Conservation (phyloP, 2,113 vertebrate genomes). For the Rhabdornis inornatus region DNA sequence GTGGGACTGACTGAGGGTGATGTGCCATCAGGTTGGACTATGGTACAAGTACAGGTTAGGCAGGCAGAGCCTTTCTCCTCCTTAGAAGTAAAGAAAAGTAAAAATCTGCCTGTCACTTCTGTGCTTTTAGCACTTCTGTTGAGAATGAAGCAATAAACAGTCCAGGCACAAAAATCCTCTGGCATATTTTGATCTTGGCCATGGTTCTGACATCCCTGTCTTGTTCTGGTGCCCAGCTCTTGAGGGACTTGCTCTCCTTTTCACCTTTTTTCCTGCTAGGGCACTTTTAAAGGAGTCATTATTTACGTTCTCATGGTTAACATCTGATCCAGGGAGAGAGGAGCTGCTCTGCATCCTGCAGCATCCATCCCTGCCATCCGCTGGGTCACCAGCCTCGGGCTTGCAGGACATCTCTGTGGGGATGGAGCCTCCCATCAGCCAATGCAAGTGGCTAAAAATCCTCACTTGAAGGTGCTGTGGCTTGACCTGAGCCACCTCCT, state of each 20-base stretch:
- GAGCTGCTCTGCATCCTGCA: neutral
- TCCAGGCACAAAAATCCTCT: neutral
- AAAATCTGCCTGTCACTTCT: neutral
- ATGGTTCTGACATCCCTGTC: rapidly evolving
- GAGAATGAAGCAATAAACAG: neutral
- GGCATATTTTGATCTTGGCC: rapidly evolving
- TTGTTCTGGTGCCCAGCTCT: neutral
- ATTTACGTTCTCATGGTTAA: neutral
- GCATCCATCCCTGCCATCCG: rapidly evolving
- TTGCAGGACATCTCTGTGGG: neutral
- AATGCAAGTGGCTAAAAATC: neutral
- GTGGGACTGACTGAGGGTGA: neutral
- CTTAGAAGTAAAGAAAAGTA: neutral
- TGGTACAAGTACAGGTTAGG: neutral
- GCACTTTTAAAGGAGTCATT: neutral
- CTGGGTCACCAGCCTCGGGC: neutral
- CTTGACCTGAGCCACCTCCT: neutral
- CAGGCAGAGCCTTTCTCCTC: neutral
- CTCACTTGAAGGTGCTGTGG: neutral
- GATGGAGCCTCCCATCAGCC: neutral
- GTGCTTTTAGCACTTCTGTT: neutral
- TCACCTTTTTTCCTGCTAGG: neutral
- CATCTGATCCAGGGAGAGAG: neutral
- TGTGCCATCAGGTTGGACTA: rapidly evolving
- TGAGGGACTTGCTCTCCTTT: neutral